A percentile compares a stretch with the other conserved stretches of the same genome.
Evolutionary conservation across 2,888 invertebrate genomes (phyloP).

Genomic region (Ophion slaviceki): DNA sequence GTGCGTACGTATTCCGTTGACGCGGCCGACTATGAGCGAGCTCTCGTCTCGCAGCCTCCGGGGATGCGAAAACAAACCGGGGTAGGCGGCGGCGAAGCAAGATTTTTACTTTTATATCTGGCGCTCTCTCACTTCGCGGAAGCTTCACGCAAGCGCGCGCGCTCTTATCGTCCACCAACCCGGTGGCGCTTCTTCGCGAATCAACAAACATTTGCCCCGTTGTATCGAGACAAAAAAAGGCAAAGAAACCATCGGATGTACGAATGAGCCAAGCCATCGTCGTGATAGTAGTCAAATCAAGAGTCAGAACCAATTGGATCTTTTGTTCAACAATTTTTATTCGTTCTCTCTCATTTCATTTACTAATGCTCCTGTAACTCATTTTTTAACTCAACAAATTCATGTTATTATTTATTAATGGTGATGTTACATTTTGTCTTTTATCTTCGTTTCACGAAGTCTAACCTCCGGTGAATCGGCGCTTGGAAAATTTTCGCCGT

Average conservation of each 20-base stretch:
- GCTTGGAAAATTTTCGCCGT: too few species aligned
- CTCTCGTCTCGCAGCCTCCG: constrained; percentile 59
- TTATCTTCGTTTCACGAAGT: too few species aligned
- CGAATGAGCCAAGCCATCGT: constrained; percentile 38
- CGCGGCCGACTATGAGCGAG: constrained; percentile 5
- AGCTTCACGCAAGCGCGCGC: constrained; percentile 70
- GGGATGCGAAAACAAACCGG: constrained; percentile 76
- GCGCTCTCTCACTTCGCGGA: constrained; percentile 77
- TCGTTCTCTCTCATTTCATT: too few species aligned
- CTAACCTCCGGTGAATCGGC: too few species aligned
- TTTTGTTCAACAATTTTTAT: not conserved
- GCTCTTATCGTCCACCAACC: constrained; percentile 69
- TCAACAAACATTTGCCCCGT: constrained; percentile 72
- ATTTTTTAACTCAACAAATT: too few species aligned
- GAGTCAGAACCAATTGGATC: too few species aligned
- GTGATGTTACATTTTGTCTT: too few species aligned
- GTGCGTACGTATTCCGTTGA: not conserved
- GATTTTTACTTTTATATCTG: constrained; percentile 76
- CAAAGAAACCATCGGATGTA: constrained; percentile 3
- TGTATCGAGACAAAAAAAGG: constrained; percentile 16
- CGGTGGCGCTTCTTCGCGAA: constrained; percentile 60
- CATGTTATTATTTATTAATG: too few species aligned
- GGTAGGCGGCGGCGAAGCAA: constrained; percentile 53
- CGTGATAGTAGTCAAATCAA: not conserved
- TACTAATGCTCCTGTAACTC: too few species aligned